Conservation (phyloP, 2,113 vertebrate genomes). For the Chloropsis cyanopogon region DNA sequence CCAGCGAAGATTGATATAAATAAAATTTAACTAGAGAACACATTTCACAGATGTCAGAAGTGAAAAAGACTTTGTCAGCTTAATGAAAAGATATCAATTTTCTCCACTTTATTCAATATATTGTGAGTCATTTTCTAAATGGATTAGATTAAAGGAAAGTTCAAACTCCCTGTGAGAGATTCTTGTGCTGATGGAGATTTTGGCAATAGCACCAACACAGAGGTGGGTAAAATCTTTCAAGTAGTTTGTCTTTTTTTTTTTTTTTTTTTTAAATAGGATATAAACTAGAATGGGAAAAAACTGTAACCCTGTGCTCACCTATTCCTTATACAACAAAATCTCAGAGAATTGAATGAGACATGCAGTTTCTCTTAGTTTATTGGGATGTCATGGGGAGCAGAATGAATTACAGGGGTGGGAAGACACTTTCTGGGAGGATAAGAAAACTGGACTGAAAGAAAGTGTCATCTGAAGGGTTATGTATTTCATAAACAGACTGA, state of each 20-base stretch:
- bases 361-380: conserved; percentile 46
- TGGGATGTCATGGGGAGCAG: conserved; percentile 11
- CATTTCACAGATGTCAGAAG: conserved; percentile 72
- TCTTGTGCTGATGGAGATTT: conserved; percentile 54
- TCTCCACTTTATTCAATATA: conserved; percentile 77
- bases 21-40: conserved; percentile 79
- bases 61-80: conserved; percentile 76
- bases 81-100: conserved; percentile 82
- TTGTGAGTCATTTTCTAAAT: conserved; percentile 78
- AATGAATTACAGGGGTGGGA: conserved; percentile 25
- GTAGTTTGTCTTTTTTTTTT: not conserved
- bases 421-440: not conserved
- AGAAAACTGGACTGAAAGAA: not conserved
- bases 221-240: conserved; percentile 23
- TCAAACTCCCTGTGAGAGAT: conserved; percentile 66
- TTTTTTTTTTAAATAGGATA: not conserved
- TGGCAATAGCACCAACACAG: conserved; percentile 26
- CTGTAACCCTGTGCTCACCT: conserved; percentile 38
- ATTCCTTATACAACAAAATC: conserved; percentile 38
- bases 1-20: conserved; percentile 76
- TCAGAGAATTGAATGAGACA: conserved; percentile 41
- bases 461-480: not conserved
- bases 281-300: not conserved
- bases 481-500: not conserved
- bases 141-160: conserved; percentile 79